Percentiles rank a stretch among this genome's conserved stretches.
phyloP scores from a whole-genome alignment of 2,888 invertebrate genomes.

The Apotomis capreana region DNA sequence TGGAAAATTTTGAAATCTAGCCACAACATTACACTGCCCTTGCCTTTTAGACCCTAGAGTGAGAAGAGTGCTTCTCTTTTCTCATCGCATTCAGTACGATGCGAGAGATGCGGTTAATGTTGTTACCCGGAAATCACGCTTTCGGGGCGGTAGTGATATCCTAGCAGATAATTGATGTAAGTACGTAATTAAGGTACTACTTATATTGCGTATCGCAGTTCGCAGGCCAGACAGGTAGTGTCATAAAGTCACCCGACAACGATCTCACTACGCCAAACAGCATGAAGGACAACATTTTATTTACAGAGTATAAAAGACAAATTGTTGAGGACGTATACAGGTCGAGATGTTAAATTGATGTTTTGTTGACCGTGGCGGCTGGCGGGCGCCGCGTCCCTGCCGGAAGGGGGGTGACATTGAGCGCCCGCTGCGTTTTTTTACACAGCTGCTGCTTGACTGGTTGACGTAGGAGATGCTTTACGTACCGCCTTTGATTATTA shows the following conservation, averaged over 20 bases:
- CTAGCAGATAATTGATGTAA: neutral
- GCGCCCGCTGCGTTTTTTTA: constrained; percentile 73
- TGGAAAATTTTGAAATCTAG: too few relatives aligned
- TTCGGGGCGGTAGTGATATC: too few relatives aligned
- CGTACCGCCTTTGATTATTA: constrained; percentile 36
- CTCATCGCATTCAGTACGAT: too few relatives aligned
- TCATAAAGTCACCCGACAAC: neutral
- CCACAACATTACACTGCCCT: too few relatives aligned
- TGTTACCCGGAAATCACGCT: too few relatives aligned
- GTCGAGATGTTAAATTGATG: constrained; percentile 63
- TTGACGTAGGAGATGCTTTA: constrained; percentile 67
- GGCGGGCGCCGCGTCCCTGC: constrained; percentile 65
- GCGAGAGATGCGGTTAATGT: too few relatives aligned
- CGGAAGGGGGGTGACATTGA: constrained; percentile 78
- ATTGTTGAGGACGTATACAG: constrained; percentile 56
- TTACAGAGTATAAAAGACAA: constrained; percentile 53
- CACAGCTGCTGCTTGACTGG: constrained; percentile 68
- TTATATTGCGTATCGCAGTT: neutral
- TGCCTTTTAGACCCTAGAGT: too few relatives aligned
- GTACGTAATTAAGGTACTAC: neutral
- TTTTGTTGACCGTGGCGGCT: constrained; percentile 49
- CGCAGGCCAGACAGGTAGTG: neutral
- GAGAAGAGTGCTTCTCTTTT: too few relatives aligned
- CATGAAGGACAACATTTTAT: constrained; percentile 27
- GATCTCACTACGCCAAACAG: neutral